Conservation (phyloP, 2,113 vertebrate genomes). For the Nicator chloris region DNA sequence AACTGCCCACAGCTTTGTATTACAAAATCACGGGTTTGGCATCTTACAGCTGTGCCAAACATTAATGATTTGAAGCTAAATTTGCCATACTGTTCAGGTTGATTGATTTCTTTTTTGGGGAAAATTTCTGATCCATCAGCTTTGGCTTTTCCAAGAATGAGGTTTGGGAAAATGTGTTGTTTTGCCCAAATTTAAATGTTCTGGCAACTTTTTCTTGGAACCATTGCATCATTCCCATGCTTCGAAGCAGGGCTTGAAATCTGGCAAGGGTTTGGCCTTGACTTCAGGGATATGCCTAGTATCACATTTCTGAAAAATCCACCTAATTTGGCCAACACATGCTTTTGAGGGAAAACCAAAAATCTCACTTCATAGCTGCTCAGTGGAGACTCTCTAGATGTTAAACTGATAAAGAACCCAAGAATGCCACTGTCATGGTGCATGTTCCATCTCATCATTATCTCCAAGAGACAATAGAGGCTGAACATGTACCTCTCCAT, state of each 20-base stretch:
- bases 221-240: constrained; percentile 21
- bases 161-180: neutral
- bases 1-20: neutral
- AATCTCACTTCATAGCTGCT: neutral
- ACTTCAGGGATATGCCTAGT: neutral
- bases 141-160: constrained; percentile 3
- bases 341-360: neutral
- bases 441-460: neutral
- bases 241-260: constrained; percentile 7
- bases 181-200: constrained; percentile 49
- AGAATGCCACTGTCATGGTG: neutral
- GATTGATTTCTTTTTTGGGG: neutral
- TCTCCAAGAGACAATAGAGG: neutral
- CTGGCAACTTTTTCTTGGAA: constrained; percentile 49
- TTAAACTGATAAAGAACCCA: neutral
- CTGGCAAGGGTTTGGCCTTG: neutral
- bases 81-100: neutral
- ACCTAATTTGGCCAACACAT: neutral
- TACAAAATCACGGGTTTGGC: neutral
- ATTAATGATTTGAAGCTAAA: neutral
- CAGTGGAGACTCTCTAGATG: neutral
- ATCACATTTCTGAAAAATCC: constrained; percentile 15
- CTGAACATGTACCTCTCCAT: neutral
- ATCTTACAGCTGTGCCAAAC: neutral
- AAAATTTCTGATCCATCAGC: neutral